Evolutionary conservation across 2,113 vertebrate species (phyloP).

Genomic region (Gambusia affinis): DNA sequence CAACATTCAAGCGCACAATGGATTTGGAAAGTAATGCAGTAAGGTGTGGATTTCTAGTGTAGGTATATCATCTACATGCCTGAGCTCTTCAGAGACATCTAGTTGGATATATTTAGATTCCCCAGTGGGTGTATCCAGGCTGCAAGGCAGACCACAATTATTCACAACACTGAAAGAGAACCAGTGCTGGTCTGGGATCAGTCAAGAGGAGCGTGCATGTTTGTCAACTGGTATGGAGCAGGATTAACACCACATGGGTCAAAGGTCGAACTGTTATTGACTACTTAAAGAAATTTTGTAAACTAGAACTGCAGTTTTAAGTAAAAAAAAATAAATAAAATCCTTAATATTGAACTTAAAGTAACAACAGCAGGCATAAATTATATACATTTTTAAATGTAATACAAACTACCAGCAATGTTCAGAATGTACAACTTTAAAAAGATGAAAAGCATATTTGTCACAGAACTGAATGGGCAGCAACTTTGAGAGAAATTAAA

Average conservation of each 20-base stretch:
- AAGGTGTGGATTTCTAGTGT: conserved; percentile 59
- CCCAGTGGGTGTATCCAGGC: conserved; percentile 71
- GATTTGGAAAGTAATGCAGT: conserved; percentile 35
- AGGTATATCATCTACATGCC: conserved; percentile 67
- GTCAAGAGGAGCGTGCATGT: conserved; percentile 22
- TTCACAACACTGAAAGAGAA: conserved; percentile 54
- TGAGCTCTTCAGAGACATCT: conserved; percentile 62
- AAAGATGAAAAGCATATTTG: too few relatives aligned
- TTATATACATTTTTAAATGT: too few relatives aligned
- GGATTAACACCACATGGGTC: conserved; percentile 41
- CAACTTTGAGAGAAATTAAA: too few relatives aligned
- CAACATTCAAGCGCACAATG: conserved; percentile 46
- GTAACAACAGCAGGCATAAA: too few relatives aligned
- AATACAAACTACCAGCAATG: too few relatives aligned
- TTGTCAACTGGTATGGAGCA: conserved; percentile 23
- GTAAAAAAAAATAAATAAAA: too few relatives aligned
- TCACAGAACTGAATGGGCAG: too few relatives aligned
- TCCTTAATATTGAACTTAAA: too few relatives aligned
- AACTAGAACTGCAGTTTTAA: background rate
- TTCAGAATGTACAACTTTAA: too few relatives aligned
- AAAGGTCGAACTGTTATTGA: conserved; percentile 19
- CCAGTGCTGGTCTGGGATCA: conserved; percentile 50
- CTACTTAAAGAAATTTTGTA: background rate
- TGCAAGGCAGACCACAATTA: conserved; percentile 68
- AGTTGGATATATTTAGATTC: conserved; percentile 77